Percentiles rank a stretch among this genome's conserved stretches.
Evolutionary conservation across 2,113 vertebrate genomes (phyloP).

Genomic region (Meleagris gallopavo): DNA sequence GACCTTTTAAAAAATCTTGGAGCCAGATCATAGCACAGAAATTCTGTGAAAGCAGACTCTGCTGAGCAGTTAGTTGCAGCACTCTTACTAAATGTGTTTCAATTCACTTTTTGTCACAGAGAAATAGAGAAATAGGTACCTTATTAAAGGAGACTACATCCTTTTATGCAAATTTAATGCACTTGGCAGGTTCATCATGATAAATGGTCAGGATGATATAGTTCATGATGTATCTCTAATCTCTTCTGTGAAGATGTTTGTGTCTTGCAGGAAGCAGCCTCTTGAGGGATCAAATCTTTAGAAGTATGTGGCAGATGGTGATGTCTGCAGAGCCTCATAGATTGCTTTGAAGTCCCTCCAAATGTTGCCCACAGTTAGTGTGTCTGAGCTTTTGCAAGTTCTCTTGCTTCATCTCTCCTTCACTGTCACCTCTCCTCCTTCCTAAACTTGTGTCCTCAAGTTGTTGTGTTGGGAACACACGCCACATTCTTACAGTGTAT

Average conservation of each 20-base stretch:
- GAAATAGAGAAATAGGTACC: slow-evolving; percentile 42
- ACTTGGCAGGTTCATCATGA: slow-evolving; percentile 57
- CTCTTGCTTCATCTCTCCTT: not conserved
- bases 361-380: not conserved
- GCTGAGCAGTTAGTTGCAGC: not conserved
- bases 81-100: slow-evolving; percentile 32
- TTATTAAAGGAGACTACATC: slow-evolving; percentile 52
- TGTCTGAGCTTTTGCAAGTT: not conserved
- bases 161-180: slow-evolving; percentile 66
- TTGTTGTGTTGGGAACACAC: not conserved
- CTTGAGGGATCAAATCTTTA: slow-evolving; percentile 28
- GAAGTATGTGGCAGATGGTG: slow-evolving; percentile 50
- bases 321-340: not conserved
- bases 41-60: not conserved
- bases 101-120: slow-evolving; percentile 45
- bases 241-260: slow-evolving; percentile 46
- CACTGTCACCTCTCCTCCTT: not conserved
- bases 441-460: not conserved
- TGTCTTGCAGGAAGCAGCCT: slow-evolving; percentile 49
- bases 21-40: not conserved
- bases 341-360: slow-evolving; percentile 54
- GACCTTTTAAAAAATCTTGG: not conserved
- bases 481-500: not conserved
- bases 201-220: slow-evolving; percentile 46
- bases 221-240: slow-evolving; percentile 59